Evolutionary conservation across 2,797 vertebrate genomes (phyloP), one percentile per base, ranked within the genome.

Genomic region (Alectoris magna): DNA sequence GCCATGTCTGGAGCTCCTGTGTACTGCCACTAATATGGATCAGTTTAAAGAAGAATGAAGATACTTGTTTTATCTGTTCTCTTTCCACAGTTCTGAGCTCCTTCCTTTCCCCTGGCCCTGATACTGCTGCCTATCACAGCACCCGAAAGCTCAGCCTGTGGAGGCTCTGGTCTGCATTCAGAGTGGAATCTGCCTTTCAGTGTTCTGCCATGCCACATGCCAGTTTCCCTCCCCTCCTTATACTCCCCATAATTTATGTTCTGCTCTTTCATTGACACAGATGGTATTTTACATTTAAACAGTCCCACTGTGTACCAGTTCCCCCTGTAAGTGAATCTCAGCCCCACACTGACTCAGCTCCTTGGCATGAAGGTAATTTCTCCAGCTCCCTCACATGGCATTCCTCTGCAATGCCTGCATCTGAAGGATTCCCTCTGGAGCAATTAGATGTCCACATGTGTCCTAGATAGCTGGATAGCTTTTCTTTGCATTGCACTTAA

Each of bases 271-370:
- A 8, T 5, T 83, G 88, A 63, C 87, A 49, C 34, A 43, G 73
- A 63, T 15, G 67, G 88, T 74, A 78, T 94, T 93, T 68, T 55
- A 86, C 7, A 0, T 91, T 72, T 96, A 95, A 95, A 94, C 95
- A 96, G 96, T 96, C 96, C 96, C 84, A 90, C 90, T 51, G 4
- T 21, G 97, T 97, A 96, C 97, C 95, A 94, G 82, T 79, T 91
- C 79, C 72, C 44, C 49, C 22, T 7, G 91, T 95, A 91, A 91
- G 71, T 3, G 34, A 38, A 53, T 26, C 21, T 69, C 87, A 43
- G 68, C 23, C 67, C 70, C 76, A 44, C 77, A 8, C 26, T 95
- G 96, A 94, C 53, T 97, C 96, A 95, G 26, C 46, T 79, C 56
- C 6, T 10, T 84, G 93, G 93, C 87, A 96, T 15, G 92, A 38